Percentiles rank a stretch among this genome's conserved stretches.
Conservation (phyloP, 2,113 vertebrate genomes). For the Grus americana region DNA sequence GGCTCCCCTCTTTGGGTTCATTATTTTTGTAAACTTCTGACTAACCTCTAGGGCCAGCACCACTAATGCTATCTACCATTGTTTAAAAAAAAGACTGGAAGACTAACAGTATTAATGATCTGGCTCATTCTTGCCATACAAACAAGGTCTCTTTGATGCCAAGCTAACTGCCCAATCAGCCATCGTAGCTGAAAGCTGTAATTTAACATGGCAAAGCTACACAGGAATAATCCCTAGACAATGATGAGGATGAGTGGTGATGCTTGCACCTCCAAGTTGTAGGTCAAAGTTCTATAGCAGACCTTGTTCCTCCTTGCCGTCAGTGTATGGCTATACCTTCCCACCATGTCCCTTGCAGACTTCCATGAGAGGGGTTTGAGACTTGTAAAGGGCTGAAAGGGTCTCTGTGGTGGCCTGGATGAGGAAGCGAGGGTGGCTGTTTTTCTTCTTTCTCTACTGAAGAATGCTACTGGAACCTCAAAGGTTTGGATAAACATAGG, state of each 20-base stretch:
- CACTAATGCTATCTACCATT: background rate
- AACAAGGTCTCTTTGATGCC: background rate
- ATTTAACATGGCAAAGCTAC: background rate
- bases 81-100: background rate
- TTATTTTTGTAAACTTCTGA: background rate
- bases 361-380: background rate
- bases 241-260: background rate
- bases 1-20: background rate
- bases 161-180: background rate
- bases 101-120: background rate
- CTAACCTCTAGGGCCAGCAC: background rate
- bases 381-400: background rate
- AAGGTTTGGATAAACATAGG: background rate
- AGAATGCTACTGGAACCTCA: background rate
- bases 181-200: background rate
- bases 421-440: background rate
- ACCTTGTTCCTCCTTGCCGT: background rate
- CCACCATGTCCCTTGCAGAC: background rate
- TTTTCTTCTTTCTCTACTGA: background rate
- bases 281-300: background rate
- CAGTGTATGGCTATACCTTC: background rate
- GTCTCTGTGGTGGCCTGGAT: background rate
- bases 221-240: background rate
- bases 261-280: background rate
- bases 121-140: background rate